These are phyloP conservation scores for Craniophora ligustri DNA, from an alignment of 2,888 invertebrate species.

Conservation along the genomic window DNA sequence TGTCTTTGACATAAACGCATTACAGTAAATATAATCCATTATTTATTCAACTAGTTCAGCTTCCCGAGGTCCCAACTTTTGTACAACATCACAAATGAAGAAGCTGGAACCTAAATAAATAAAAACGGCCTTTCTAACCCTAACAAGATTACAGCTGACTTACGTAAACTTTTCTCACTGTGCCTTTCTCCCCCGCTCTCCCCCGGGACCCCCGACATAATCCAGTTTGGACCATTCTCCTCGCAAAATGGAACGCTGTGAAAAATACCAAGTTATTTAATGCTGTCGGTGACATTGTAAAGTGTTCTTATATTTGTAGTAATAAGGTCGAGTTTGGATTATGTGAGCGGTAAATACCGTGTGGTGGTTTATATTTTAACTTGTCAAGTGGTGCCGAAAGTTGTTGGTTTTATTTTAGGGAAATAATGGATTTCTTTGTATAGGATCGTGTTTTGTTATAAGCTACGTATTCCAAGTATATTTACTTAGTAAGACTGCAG, in stretches of 20 bases:
- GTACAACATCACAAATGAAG: conserved; percentile 27
- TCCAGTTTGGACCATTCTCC: conserved; percentile 78
- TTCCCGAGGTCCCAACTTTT: conserved; percentile 10
- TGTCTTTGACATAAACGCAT: no score
- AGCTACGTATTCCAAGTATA: no score
- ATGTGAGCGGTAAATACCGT: conserved; percentile 11
- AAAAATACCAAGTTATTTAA: conserved; percentile 42
- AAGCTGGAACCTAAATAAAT: conserved; percentile 44
- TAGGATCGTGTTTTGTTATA: conserved; percentile 4
- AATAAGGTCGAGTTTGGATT: conserved; percentile 35
- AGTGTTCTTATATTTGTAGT: conserved; percentile 37
- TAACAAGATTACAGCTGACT: conserved; percentile 76
- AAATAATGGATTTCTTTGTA: conserved; percentile 54
- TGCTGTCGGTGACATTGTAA: conserved; percentile 6
- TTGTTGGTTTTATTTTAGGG: conserved; percentile 39
- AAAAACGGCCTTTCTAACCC: conserved; percentile 58
- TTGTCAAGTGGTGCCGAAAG: conserved; percentile 25
- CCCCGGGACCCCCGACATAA: conserved; percentile 74
- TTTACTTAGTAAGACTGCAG: no score
- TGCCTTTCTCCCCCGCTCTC: conserved; percentile 53
- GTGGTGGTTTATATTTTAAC: conserved; percentile 21
- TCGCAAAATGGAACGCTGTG: conserved; percentile 66
- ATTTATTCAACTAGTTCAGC: neutral
- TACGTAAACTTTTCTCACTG: conserved; percentile 69
- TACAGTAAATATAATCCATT: no score